Evolutionary conservation across 2,888 invertebrate species (phyloP), one percentile per base, ranked within the genome.

Genomic region (Yponomeuta plumbellus): DNA sequence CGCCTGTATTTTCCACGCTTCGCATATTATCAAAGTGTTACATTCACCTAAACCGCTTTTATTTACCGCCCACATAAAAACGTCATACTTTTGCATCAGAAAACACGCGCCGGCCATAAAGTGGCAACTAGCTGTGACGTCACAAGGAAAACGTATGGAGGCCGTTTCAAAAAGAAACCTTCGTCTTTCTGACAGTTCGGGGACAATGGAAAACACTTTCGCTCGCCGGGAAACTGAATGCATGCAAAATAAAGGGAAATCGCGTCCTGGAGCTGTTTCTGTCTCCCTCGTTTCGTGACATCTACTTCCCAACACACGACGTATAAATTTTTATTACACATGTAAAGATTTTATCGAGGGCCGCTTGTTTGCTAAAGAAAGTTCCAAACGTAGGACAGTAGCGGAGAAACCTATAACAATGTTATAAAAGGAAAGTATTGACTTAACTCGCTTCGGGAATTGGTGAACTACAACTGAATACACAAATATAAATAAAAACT

Each of bases 161-260:
- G 59, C 65, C 26, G 44, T 52, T 44, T 5, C 44, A 52, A 13
- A 52, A 52, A 52, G 17, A 5, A 61, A 61, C 61, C 79, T 76
- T 73, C 77, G 81, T 80, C 81, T 78, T 77, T 80, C 81, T 83
- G 76, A 71, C 76, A 67, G 73, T 76, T 80, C 77, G 80, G 76
- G 79, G 80, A 88, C 88, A 87, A 85, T 88, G 85, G 81, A 85
- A 86, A 85, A 85, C 87, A 86, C 86, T 88, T 84, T 82, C 68
- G 65, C 64, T 64, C 13, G n/a, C 61, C 65, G 67, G 52, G 61
- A 65, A 34, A 40, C 34, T 77, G 81, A 82, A 88, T 88, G 86
- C 80, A 88, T 88, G 86, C 80, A 85, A 86, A 86, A 83, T 79
- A 81, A 80, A 80, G 76, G 64, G 34, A 52, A 64, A 64, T 52